Evolutionary conservation across 2,113 vertebrate species (phyloP).

Genomic region (Trematocara marginatum): DNA sequence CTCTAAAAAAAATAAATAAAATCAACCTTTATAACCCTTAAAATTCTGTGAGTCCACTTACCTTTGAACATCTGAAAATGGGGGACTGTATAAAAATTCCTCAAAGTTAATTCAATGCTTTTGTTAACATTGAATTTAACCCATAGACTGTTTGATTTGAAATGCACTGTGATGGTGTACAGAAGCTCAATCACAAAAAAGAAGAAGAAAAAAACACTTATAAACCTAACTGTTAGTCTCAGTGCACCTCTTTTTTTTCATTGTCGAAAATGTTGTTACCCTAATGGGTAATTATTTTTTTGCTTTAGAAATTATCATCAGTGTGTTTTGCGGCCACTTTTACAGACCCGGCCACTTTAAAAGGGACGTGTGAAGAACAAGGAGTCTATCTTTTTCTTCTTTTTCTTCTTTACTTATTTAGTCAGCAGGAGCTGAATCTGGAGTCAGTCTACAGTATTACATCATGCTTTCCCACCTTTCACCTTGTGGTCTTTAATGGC

Average conservation of each 20-base stretch:
- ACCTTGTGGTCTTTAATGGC: neutral
- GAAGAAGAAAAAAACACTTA: neutral
- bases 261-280: fast-evolving
- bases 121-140: neutral
- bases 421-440: neutral
- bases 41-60: neutral
- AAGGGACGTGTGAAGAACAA: neutral
- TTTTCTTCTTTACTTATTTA: neutral
- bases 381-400: neutral
- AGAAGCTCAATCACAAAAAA: neutral
- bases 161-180: neutral
- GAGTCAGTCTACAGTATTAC: neutral
- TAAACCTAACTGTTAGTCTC: neutral
- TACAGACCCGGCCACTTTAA: neutral
- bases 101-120: neutral
- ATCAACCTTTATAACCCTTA: neutral
- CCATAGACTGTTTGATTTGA: neutral
- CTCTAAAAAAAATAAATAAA: neutral
- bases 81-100: neutral
- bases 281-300: neutral
- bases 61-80: neutral
- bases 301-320: neutral
- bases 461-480: neutral
- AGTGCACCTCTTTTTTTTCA: neutral
- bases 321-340: neutral